phyloP scores from a whole-genome alignment of 2,888 invertebrate species.

The Nephrocerus scutellatus region DNA sequence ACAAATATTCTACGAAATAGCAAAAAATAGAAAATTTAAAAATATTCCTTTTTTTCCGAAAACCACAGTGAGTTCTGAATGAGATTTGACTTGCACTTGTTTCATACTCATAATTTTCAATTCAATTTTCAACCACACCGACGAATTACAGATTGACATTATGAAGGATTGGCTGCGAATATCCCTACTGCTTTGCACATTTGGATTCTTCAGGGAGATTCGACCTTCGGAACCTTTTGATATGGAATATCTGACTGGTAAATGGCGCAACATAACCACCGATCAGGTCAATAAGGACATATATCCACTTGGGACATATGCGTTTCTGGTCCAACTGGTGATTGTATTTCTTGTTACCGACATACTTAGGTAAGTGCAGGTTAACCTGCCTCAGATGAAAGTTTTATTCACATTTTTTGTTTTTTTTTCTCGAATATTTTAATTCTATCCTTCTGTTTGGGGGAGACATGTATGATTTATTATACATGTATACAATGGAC shows the following conservation, averaged over 20 bases:
- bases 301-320: conserved; percentile 81
- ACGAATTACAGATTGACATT: too few species aligned
- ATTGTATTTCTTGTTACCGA: conserved; percentile 79
- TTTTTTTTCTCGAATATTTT: background rate
- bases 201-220: conserved; percentile 76
- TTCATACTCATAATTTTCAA: too few species aligned
- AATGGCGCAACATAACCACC: conserved; percentile 68
- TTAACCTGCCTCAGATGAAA: too few species aligned
- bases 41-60: too few species aligned
- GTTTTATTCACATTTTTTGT: conserved; percentile 3
- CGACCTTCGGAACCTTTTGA: conserved; percentile 83
- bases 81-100: too few species aligned
- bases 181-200: conserved; percentile 65
- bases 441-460: conserved; percentile 1
- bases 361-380: conserved; percentile 52
- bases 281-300: conserved; percentile 69
- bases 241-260: conserved; percentile 67
- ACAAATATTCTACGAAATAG: too few species aligned
- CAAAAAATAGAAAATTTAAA: too few species aligned
- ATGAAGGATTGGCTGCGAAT: conserved; percentile 64
- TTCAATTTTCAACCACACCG: too few species aligned
- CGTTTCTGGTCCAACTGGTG: conserved; percentile 66
- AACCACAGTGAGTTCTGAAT: too few species aligned
- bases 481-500: conserved; percentile 2
- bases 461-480: too few species aligned